These are phyloP conservation scores for Gadus chalcogrammus DNA, from an alignment of 2,113 vertebrate genomes.

Conservation along the genomic window DNA sequence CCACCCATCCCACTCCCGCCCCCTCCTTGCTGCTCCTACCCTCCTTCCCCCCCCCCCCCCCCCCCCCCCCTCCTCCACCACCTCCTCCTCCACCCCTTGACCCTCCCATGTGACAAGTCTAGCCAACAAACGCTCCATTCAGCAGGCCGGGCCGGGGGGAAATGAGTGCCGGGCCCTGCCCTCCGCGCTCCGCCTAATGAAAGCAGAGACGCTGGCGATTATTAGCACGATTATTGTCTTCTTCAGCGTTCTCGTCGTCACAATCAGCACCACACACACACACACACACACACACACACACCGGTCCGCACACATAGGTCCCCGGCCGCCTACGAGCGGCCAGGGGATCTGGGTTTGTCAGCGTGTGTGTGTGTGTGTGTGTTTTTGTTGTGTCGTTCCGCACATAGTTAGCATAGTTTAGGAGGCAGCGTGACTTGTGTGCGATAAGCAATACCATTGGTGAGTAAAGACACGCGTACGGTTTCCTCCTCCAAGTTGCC, in stretches of 20 bases:
- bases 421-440: no score
- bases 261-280: background rate
- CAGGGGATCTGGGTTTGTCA: background rate
- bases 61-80: background rate
- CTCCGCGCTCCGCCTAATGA: slow-evolving; percentile 56
- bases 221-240: slow-evolving; percentile 55
- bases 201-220: slow-evolving; percentile 69
- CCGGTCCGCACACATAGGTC: no score
- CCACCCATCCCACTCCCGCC: background rate
- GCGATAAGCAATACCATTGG: no score
- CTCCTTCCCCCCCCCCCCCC: no score
- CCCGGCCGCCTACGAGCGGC: slow-evolving; percentile 17
- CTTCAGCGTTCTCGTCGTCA: slow-evolving; percentile 32
- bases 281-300: no score
- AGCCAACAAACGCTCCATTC: slow-evolving; percentile 75
- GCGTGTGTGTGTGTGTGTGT: no score
- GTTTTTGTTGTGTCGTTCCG: no score
- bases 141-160: slow-evolving; percentile 63
- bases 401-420: no score
- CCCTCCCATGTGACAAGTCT: slow-evolving; percentile 73
- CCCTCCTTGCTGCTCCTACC: background rate
- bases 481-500: no score
- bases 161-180: slow-evolving; percentile 59
- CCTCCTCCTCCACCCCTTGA: slow-evolving; percentile 54
- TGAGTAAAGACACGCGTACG: no score